These are phyloP conservation scores for Hippocampus zosterae DNA, from an alignment of 2,113 vertebrate species.

Conservation along the genomic window DNA sequence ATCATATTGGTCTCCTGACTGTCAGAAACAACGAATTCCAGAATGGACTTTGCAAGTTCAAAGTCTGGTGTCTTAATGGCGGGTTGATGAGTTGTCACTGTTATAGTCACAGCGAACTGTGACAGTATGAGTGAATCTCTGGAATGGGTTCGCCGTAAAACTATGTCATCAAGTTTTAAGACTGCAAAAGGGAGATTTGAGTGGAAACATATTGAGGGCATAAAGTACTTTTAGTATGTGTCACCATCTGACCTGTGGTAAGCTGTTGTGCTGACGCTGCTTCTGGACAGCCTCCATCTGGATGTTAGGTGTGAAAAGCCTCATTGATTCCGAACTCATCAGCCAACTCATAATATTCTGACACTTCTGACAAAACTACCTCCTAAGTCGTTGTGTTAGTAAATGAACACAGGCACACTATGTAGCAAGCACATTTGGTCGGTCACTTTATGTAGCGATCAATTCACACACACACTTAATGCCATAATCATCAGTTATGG, in stretches of 20 bases:
- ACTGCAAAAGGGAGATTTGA: not conserved
- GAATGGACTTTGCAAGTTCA: not conserved
- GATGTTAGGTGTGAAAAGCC: constrained; percentile 81
- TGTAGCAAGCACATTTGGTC: too few species aligned
- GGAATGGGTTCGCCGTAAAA: not conserved
- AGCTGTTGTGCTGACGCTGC: constrained; percentile 81
- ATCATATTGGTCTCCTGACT: too few species aligned
- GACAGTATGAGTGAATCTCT: not conserved
- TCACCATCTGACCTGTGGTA: not conserved
- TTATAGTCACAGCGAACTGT: not conserved
- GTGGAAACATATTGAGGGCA: not conserved
- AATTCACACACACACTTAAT: not conserved
- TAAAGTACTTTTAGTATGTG: not conserved
- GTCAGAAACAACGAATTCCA: not conserved
- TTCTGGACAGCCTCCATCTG: constrained; percentile 71
- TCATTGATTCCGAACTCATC: constrained; percentile 30
- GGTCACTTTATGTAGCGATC: not conserved
- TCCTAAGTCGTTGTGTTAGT: too few species aligned
- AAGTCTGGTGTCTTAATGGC: too few species aligned
- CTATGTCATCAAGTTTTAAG: not conserved
- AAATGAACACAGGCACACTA: too few species aligned
- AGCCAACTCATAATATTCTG: too few species aligned
- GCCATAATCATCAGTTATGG: not conserved
- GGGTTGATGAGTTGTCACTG: not conserved
- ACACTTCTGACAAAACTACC: too few species aligned